Conservation (phyloP, 35 echinoderm and acorn worm species). For the Eucidaris tribuloides region DNA sequence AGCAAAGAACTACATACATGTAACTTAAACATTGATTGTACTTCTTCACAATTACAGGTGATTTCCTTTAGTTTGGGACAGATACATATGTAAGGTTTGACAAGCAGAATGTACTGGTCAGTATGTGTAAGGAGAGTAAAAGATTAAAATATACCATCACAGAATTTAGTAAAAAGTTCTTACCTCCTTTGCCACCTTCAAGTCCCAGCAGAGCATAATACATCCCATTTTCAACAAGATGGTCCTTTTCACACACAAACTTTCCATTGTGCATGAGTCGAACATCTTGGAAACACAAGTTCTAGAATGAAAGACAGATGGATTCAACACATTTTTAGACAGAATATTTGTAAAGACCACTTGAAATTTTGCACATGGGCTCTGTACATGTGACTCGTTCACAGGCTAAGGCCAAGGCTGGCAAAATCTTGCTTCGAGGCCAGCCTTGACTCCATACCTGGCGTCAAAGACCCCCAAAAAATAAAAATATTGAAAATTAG, state of each 20-base stretch:
- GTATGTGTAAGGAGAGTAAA: background rate
- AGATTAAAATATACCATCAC: background rate
- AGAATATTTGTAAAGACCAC: too few species aligned
- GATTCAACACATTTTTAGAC: too few species aligned
- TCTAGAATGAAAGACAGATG: too few species aligned
- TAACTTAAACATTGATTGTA: background rate
- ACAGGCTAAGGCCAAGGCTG: too few species aligned
- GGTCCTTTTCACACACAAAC: slow-evolving; percentile 27
- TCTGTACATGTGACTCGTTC: too few species aligned
- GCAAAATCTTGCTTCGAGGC: too few species aligned
- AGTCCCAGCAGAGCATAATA: slow-evolving; percentile 61
- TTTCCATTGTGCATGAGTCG: slow-evolving; percentile 63
- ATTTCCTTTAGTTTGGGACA: background rate
- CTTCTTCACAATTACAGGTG: background rate
- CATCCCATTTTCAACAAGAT: slow-evolving; percentile 31
- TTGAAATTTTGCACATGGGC: too few species aligned
- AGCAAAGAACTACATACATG: background rate
- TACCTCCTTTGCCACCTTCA: slow-evolving; percentile 90
- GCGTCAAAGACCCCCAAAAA: too few species aligned
- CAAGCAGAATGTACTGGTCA: too few species aligned
- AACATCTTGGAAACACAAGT: slow-evolving; percentile 7
- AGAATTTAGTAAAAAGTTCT: background rate
- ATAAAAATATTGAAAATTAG: too few species aligned
- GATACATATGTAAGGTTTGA: background rate
- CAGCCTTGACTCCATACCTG: too few species aligned